Evolutionary conservation across 1,140 invertebrate species (phyloP), one percentile per base, ranked within the genome.

Genomic region (Drosophila mojavensis): DNA sequence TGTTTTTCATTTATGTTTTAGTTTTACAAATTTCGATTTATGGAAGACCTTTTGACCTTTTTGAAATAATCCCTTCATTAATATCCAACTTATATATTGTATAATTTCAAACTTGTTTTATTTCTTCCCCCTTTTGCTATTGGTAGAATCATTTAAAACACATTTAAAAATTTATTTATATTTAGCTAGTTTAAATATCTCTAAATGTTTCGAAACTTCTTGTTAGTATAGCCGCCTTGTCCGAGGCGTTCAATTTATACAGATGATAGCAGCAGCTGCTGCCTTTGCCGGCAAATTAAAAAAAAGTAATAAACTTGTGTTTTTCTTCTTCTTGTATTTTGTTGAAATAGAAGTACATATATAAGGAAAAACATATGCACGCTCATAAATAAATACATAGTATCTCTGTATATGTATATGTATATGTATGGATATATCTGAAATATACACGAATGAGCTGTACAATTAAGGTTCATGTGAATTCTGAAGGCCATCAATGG

Each of bases 381-480:
- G 47, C 45, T 53, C 54, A 70, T 75, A 70, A 75, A 75, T 63
- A 70, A 43, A 48, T 69, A 64, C 36, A 56, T 59, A 48, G 36
- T 68, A 30, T 56, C 15, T 65, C 17, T 17, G 17, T 17, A 17
- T 17, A 17, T 17, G 17, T 17, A 17, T 17, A 17, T 17, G 28
- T 39, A 43, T 26, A 24, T 28, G 28, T 30, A 5, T 30, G 5
- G 0, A 30, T 20, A 39, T 33, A 30, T 69, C 39, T 71, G 41
- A 73, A 17, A 69, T 43, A 45, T 70, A 63, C 30, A 43, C 41
- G 39, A 28, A 28, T 36, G 48, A 68, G 28, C 55, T 30, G 61
- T n/a, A 55, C 39, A 89, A 88, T 88, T 89, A 88, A 89, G 80
- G 83, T 75, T 89, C 79, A 75, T 76, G 78, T 80, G 67, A 68